Conservation (phyloP, 2,113 vertebrate genomes). For the Gobiocypris rarus region DNA sequence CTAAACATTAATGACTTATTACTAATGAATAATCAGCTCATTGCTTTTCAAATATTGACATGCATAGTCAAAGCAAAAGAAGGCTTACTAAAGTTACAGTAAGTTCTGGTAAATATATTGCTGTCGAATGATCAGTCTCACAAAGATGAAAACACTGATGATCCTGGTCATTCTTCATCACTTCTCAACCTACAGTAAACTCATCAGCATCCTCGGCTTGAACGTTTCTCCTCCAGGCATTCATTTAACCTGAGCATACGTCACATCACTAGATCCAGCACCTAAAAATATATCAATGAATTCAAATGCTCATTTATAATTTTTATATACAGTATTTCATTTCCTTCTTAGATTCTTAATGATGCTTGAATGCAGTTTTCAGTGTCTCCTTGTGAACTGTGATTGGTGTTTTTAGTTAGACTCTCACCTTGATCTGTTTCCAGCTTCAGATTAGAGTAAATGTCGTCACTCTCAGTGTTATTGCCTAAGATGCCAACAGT, state of each 20-base stretch:
- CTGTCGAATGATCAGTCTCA: no score
- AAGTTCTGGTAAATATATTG: background rate
- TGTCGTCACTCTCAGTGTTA: background rate
- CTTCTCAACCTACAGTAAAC: background rate
- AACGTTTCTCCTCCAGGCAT: background rate
- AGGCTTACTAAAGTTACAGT: background rate
- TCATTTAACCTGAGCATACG: background rate
- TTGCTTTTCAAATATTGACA: background rate
- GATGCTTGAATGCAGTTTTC: background rate
- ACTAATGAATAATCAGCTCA: background rate
- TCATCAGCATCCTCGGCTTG: background rate
- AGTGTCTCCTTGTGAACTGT: background rate
- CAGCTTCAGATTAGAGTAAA: slow-evolving; percentile 17
- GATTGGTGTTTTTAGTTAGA: background rate
- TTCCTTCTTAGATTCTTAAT: background rate
- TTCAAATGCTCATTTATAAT: background rate
- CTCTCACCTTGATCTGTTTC: background rate
- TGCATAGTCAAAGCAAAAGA: background rate
- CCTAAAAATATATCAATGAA: background rate
- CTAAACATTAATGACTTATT: background rate
- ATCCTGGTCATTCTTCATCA: no score
- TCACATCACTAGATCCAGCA: slow-evolving; percentile 7
- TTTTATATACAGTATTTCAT: background rate
- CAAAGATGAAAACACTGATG: no score
- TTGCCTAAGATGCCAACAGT: background rate